Evolutionary conservation across 2,797 vertebrate species (phyloP), one percentile per base, ranked within the genome.

Genomic region (Typhlichthys eigenmanni): DNA sequence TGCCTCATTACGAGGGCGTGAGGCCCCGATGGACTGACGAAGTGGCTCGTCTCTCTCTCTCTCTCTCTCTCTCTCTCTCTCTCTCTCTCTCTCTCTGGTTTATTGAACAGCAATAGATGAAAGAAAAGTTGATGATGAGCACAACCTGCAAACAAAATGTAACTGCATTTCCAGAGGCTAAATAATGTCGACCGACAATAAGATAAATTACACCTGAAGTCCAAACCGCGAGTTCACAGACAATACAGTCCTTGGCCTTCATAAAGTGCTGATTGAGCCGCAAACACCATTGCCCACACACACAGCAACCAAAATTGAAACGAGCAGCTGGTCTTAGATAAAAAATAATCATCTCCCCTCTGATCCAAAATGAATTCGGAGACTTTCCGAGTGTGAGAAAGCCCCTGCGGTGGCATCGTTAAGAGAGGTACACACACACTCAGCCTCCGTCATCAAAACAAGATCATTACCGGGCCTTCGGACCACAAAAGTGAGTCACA

Each of bases 1-100:
- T 86, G 76, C 34, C 81, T 89, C 83, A 87, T 91, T 92, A 90
- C 81, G 80, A 75, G 69, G 3, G 64, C 43, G 69, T 68, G 80
- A 86, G 76, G 80, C 74, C 68, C 51, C 79, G 69, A 45, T 13
- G 64, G 72, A 69, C 76, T 29, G 47, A 55, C 13, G 49, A 71
- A 78, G 76, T 55, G 71, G 58, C 12, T 64, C 24, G n/a, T n/a
- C 56, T 62, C 76, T 9, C 50, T 16, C 24, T 55, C 38, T 16
- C n/a, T 38, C 34, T 38, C 66, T 45, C 56, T 64, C 76, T 19
- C 50, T 16, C 24, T 55, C 38, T 16, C n/a, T 38, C 34, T 38
- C 34, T 38, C 34, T 38, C 7, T 38, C 34, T 38, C 34, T 38
- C 34, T 38, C 82, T 81, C 72, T 38, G 1, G 0, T 73, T 85